phyloP scores from a whole-genome alignment of 2,888 invertebrate genomes.

The Mellilla xanthometata region DNA sequence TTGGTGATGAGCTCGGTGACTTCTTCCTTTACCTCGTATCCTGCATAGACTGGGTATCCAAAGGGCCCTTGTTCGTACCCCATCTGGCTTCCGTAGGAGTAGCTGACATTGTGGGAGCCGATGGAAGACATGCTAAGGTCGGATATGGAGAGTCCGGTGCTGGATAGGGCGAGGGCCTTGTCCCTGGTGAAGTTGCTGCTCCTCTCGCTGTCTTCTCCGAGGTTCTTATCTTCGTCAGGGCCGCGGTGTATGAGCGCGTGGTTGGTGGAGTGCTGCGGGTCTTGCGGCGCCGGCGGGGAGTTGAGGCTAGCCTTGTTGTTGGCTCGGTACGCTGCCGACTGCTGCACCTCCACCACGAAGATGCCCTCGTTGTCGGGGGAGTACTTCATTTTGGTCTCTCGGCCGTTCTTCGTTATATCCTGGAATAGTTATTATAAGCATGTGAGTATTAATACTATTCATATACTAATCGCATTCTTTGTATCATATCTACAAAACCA shows the following conservation, averaged over 20 bases:
- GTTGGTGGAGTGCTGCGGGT: slow-evolving; percentile 74
- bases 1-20: slow-evolving; percentile 58
- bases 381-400: slow-evolving; percentile 89
- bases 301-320: slow-evolving; percentile 58
- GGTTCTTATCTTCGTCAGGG: slow-evolving; percentile 66
- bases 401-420: slow-evolving; percentile 87
- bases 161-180: slow-evolving; percentile 81
- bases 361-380: slow-evolving; percentile 88
- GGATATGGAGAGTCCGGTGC: slow-evolving; percentile 92
- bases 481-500: no score
- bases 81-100: slow-evolving; percentile 91
- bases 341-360: slow-evolving; percentile 87
- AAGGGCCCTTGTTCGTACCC: slow-evolving; percentile 89
- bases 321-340: slow-evolving; percentile 66
- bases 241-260: slow-evolving; percentile 72
- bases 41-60: slow-evolving; percentile 85
- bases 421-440: no score
- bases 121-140: slow-evolving; percentile 89
- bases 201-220: slow-evolving; percentile 62
- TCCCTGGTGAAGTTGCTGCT: slow-evolving; percentile 57
- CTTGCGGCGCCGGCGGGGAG: slow-evolving; percentile 59
- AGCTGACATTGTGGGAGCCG: slow-evolving; percentile 87
- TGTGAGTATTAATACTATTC: no score
- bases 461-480: no score
- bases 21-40: slow-evolving; percentile 76